Percentiles rank a stretch among this genome's conserved stretches.
phyloP scores from a whole-genome alignment of 2,888 invertebrate genomes.

The Eupithecia subumbrata region DNA sequence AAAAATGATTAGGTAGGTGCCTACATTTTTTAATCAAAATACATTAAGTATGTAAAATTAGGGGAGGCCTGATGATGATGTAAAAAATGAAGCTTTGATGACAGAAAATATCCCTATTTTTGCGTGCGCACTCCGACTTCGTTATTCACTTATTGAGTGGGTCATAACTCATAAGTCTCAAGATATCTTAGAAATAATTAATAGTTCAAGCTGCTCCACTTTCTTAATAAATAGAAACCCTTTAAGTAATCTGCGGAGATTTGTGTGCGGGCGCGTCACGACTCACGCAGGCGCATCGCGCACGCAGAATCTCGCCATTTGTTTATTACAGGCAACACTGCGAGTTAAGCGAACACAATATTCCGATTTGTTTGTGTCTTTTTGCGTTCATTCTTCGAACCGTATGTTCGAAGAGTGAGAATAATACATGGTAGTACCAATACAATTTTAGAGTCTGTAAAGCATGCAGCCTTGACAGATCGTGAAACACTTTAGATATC shows the following conservation, averaged over 20 bases:
- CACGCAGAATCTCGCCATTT: slow-evolving; percentile 55
- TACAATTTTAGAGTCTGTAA: background rate
- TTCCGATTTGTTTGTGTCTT: background rate
- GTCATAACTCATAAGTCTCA: background rate
- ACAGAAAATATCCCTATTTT: background rate
- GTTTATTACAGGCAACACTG: slow-evolving; percentile 43
- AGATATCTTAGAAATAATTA: background rate
- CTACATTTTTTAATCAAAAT: too few species aligned
- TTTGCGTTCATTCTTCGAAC: background rate
- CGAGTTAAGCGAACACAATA: slow-evolving; percentile 13
- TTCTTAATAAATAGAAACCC: slow-evolving; percentile 21
- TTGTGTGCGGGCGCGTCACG: slow-evolving; percentile 63
- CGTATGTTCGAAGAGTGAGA: background rate
- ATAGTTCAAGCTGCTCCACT: slow-evolving; percentile 10
- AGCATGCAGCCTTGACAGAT: background rate
- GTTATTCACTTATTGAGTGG: slow-evolving; percentile 1
- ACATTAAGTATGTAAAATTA: too few species aligned
- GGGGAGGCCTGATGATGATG: too few species aligned
- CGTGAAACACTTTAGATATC: too few species aligned
- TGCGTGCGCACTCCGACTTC: background rate
- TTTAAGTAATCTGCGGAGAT: slow-evolving; percentile 24
- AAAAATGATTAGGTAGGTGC: background rate
- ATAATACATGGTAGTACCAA: background rate
- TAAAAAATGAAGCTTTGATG: background rate
- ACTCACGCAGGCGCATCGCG: slow-evolving; percentile 56